Conservation (phyloP, 2,797 vertebrate species). For the Enteromius fasciolatus region DNA sequence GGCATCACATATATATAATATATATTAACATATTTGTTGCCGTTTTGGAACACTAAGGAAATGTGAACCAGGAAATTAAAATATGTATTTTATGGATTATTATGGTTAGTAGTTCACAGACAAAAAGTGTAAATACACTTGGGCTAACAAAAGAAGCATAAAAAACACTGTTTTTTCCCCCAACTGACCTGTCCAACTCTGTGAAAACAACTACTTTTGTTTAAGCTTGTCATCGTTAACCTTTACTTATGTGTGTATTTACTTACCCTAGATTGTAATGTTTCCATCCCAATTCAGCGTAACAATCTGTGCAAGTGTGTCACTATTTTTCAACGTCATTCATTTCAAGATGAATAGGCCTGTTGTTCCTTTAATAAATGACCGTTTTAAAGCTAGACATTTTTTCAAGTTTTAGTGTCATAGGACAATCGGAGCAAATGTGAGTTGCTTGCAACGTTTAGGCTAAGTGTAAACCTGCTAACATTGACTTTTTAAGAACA, state of each 20-base stretch:
- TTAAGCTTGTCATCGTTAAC: neutral
- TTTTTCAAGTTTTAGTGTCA: neutral
- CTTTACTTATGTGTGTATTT: neutral
- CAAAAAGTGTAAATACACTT: neutral
- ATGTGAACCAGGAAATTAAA: neutral
- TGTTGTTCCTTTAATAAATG: neutral
- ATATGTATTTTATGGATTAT: neutral
- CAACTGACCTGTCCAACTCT: neutral
- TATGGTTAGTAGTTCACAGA: neutral
- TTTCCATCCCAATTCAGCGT: neutral
- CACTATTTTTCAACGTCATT: neutral
- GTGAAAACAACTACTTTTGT: neutral
- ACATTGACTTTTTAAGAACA: conserved; percentile 3
- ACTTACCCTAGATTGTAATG: neutral
- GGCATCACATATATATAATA: neutral
- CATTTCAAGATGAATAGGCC: neutral
- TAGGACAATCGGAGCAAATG: neutral
- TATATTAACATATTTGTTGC: neutral
- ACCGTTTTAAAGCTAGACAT: neutral
- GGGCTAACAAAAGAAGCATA: neutral
- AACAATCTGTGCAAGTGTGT: neutral
- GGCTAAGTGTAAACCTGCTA: neutral
- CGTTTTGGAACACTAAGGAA: neutral
- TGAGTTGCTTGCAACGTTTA: neutral
- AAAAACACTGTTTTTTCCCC: neutral